Evolutionary conservation across 1,140 invertebrate genomes (phyloP), one percentile per base, ranked within the genome.

Genomic region (Sarcophaga peregrina): DNA sequence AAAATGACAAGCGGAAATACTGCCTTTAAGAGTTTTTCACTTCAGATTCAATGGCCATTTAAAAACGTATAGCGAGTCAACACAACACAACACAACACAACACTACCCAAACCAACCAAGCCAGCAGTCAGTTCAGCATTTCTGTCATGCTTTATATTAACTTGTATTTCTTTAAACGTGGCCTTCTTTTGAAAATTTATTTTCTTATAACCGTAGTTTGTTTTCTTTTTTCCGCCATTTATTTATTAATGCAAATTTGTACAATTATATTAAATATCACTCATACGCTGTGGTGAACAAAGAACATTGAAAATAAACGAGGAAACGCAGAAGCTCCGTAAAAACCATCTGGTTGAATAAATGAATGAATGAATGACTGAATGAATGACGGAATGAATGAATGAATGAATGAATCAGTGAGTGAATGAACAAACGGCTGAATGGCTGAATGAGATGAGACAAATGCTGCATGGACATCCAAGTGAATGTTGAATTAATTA

Each of bases 231-330:
- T 52, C 9, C 50, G 50, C 50, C 1, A 10, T 52, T 10, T 52
- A 52, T 52, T 52, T 10, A 68, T 68, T 25, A 68, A 68, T 68
- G 62, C 62, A 68, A 78, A 78, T 52, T 78, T 78, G 75, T 78
- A 50, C 75, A 78, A 25, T 78, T 78, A 52, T 50, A 78, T 78
- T 78, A 50, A 78, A 78, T 78, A 78, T 78, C 75, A 78, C 75
- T 78, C 75, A 78, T 78, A 78, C 75, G 75, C 47, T 25, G 62
- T 68, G 62, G n/a, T 68, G 62, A 17, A 68, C 62, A 68, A 25
- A 68, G 17, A 68, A 68, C n/a, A 68, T 68, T 17, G 7, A 68
- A 68, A 8, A 17, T 20, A 20, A 68, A 68, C 15, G 54, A n/a
- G 54, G 13, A 37, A 37, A 58, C 13, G n/a, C 54, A 58, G 54